These are phyloP conservation scores for Mastacembelus armatus DNA, from an alignment of 2,797 vertebrate species.

Conservation along the genomic window DNA sequence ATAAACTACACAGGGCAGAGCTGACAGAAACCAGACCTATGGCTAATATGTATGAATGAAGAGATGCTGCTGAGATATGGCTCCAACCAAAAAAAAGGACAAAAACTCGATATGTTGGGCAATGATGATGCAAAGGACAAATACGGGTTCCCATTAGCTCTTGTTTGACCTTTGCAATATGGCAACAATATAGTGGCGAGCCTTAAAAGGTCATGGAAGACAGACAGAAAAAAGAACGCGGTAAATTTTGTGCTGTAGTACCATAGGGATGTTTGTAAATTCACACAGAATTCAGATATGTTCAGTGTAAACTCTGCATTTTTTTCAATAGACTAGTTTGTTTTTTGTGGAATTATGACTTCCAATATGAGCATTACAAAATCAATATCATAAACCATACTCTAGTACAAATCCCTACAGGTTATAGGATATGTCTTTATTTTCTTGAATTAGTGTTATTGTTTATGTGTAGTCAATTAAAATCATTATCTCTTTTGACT, in stretches of 20 bases:
- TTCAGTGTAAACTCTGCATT: background rate
- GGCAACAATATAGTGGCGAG: conserved; percentile 70
- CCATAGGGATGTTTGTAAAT: conserved; percentile 42
- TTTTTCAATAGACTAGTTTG: background rate
- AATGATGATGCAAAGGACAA: conserved; percentile 73
- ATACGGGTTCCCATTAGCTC: conserved; percentile 71
- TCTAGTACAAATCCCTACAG: conserved; percentile 7
- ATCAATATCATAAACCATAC: conserved; percentile 26
- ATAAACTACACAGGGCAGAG: conserved; percentile 17
- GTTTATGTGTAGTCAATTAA: conserved; percentile 16
- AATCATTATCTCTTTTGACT: conserved; percentile 12
- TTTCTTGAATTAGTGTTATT: conserved; percentile 9
- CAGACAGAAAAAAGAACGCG: conserved; percentile 45
- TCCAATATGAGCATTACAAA: conserved; percentile 16
- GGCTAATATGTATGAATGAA: conserved; percentile 71
- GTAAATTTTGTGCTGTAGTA: conserved; percentile 33
- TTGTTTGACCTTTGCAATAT: conserved; percentile 78
- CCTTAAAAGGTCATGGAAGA: conserved; percentile 79
- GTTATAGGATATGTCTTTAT: conserved; percentile 11
- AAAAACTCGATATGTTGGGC: conserved; percentile 77
- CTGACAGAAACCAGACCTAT: conserved; percentile 43
- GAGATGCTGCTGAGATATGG: conserved; percentile 53
- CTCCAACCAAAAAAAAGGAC: conserved; percentile 63
- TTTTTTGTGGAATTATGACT: conserved; percentile 22
- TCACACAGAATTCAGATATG: conserved; percentile 36